phyloP scores from a whole-genome alignment of 2,113 vertebrate species.

The Barnardius zonarius region DNA sequence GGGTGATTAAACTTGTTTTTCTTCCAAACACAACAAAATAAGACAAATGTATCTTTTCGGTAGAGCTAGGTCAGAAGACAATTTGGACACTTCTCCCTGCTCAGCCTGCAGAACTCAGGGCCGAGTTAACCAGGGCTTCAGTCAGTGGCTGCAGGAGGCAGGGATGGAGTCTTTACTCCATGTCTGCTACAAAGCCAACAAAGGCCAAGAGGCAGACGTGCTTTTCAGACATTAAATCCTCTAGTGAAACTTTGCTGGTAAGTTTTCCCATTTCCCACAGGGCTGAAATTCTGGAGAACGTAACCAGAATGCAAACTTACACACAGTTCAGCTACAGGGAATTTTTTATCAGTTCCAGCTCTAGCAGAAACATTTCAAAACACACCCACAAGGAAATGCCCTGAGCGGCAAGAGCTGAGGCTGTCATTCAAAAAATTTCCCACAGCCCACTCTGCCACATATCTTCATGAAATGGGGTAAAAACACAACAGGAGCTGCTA shows the following conservation, averaged over 20 bases:
- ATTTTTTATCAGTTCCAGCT: not conserved
- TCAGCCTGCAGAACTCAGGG: not conserved
- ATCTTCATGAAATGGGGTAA: not conserved
- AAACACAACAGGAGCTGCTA: not conserved
- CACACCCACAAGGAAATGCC: not conserved
- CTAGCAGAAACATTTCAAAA: constrained; percentile 17
- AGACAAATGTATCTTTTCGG: not conserved
- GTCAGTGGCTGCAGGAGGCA: not conserved
- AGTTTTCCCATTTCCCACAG: not conserved
- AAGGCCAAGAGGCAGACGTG: not conserved
- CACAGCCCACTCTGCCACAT: not conserved
- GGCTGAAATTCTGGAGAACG: not conserved
- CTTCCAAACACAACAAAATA: not conserved
- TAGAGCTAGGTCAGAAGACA: not conserved
- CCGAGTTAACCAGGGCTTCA: not conserved
- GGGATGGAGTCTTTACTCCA: not conserved
- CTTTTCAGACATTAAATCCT: not conserved
- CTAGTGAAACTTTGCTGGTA: not conserved
- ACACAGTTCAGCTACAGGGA: not conserved
- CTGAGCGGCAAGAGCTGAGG: not conserved
- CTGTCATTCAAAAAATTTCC: constrained; percentile 16
- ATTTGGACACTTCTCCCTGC: not conserved
- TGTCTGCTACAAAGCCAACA: not conserved
- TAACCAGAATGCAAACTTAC: not conserved
- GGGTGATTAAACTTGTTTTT: not conserved